Evolutionary conservation across 2,113 vertebrate genomes (phyloP), one percentile per base, ranked within the genome.

Genomic region (Erpornis zantholeuca): DNA sequence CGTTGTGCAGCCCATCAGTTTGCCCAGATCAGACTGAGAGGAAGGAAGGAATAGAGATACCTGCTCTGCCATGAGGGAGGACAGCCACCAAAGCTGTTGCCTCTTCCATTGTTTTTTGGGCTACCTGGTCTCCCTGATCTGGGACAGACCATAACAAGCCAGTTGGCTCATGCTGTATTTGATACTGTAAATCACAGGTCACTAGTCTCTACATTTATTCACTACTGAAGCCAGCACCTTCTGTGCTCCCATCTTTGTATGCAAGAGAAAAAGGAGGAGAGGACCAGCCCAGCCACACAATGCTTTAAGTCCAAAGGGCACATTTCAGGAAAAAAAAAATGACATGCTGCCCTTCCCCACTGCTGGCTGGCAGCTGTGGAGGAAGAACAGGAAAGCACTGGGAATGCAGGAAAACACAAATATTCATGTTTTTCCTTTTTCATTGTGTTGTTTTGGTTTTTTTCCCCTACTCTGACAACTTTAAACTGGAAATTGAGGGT

Each of bases 351-450:
- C 65, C 60, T 93, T 92, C 69, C 50, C 35, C 21, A 31, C 27
- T 47, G 80, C 76, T 88, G 56, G 17, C 77, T 81, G 44, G 68
- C 96, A 95, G 94, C 59, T 90, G 86, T 68, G 68, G 68, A 92
- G 64, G 69, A 88, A 95, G 82, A 88, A 44, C 72, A 96, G 86
- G 69, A 96, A 95, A 80, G 60, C 15, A 28, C 72, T 40, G 36
- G 72, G 83, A 94, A 92, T 33, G 65, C 44, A 95, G 95, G 86
- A 94, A 95, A 95, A 82, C 76, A 88, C 78, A 82, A 93, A 52
- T 19, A 45, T 65, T 65, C 22, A 29, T 85, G 57, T 73, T 82
- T 95, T 94, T 61, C 79, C 50, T 57, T 87, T 92, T 81, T 49
- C 56, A 24, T 59, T 61, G 63, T 42, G 5, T 44, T 44, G 15